phyloP scores from a whole-genome alignment of 2,797 vertebrate species.

The Thalassophryne amazonica region DNA sequence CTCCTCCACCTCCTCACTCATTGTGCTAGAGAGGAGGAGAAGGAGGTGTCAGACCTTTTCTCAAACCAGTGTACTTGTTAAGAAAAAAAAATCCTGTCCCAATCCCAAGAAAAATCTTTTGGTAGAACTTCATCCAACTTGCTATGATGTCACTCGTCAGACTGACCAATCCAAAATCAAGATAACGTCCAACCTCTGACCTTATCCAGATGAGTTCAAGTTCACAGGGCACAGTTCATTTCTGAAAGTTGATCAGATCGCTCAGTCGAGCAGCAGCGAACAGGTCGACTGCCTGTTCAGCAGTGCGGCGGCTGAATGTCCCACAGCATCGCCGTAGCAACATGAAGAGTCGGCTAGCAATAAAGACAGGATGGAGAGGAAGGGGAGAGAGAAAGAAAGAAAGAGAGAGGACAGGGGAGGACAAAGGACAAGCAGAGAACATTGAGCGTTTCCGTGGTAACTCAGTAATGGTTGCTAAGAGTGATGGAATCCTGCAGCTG shows the following conservation, averaged over 20 bases:
- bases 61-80: too few species aligned
- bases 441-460: constrained; percentile 69
- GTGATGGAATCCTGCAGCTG: constrained; percentile 71
- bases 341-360: constrained; percentile 32
- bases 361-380: constrained; percentile 32
- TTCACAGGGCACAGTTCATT: constrained; percentile 10
- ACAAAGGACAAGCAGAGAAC: constrained; percentile 58
- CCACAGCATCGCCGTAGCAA: constrained; percentile 58
- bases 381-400: constrained; percentile 1
- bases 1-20: constrained; percentile 46
- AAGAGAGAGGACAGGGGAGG: constrained; percentile 20
- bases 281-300: too few species aligned
- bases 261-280: too few species aligned
- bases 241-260: too few species aligned
- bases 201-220: constrained; percentile 14
- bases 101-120: not conserved
- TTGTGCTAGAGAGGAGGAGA: constrained; percentile 10
- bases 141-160: constrained; percentile 32
- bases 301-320: constrained; percentile 47
- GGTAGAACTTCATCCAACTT: constrained; percentile 54
- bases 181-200: not conserved
- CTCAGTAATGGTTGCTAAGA: constrained; percentile 66
- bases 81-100: too few species aligned
- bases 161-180: not conserved
- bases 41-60: not conserved